These are phyloP conservation scores for Scortum barcoo DNA, from an alignment of 2,113 vertebrate genomes.

Conservation along the genomic window DNA sequence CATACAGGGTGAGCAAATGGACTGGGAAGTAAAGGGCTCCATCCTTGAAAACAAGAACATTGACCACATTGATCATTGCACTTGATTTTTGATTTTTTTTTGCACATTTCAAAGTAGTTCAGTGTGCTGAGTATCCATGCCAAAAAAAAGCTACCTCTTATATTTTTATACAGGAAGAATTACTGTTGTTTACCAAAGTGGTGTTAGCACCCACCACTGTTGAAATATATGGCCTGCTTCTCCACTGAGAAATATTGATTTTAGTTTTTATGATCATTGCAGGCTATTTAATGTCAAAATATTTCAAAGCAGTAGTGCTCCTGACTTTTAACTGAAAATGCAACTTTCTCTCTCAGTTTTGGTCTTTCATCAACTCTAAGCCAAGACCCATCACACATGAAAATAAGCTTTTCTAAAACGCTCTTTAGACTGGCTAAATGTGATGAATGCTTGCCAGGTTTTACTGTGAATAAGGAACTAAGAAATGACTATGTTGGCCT, in stretches of 20 bases:
- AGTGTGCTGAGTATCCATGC: too few species aligned
- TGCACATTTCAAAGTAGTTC: too few species aligned
- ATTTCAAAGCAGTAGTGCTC: not conserved
- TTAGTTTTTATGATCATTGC: not conserved
- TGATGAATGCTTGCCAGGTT: too few species aligned
- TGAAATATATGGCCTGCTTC: not conserved
- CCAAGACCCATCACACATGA: too few species aligned
- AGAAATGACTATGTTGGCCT: not conserved
- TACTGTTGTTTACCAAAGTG: not conserved
- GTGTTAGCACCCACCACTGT: not conserved
- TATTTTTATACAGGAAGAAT: too few species aligned
- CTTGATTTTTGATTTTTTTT: too few species aligned
- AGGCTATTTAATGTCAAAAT: not conserved
- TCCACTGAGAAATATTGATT: not conserved
- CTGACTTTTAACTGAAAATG: not conserved
- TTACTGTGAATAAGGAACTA: too few species aligned
- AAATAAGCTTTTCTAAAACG: too few species aligned
- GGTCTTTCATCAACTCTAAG: too few species aligned
- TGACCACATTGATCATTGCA: not conserved
- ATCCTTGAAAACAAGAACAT: not conserved
- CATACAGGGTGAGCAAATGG: not conserved
- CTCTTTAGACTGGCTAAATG: too few species aligned
- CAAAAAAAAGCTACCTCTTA: too few species aligned
- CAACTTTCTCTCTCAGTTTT: too few species aligned
- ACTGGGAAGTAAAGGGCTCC: not conserved